Evolutionary conservation across 2,888 invertebrate species (phyloP).

Genomic region (Heteropelma amictum): DNA sequence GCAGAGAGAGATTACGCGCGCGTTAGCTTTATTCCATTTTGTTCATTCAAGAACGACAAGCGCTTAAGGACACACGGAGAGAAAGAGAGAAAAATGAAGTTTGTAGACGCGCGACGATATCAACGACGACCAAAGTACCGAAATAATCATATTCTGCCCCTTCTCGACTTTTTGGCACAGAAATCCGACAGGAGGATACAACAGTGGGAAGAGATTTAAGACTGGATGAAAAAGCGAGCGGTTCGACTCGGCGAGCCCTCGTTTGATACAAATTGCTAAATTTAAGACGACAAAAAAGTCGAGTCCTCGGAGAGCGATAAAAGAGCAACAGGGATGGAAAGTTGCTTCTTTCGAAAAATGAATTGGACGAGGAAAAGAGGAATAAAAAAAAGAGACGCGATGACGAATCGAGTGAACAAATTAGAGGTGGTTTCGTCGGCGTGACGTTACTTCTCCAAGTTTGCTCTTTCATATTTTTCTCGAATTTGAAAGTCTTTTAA

Average conservation of each 20-base stretch:
- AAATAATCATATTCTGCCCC: constrained; percentile 50
- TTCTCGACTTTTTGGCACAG: constrained; percentile 51
- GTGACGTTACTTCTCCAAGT: too few relatives aligned
- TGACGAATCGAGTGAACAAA: too few relatives aligned
- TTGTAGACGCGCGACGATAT: too few relatives aligned
- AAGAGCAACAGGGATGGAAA: too few relatives aligned
- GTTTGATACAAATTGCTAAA: constrained; percentile 17
- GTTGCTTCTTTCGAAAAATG: too few relatives aligned
- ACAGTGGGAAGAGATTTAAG: constrained; percentile 31
- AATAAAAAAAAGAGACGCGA: too few relatives aligned
- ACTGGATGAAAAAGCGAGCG: constrained; percentile 30
- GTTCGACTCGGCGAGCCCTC: constrained; percentile 25
- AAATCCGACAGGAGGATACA: constrained; percentile 13
- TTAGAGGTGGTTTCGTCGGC: too few relatives aligned
- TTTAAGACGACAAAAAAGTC: constrained; percentile 1
- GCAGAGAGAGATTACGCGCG: neutral
- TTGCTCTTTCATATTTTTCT: too few relatives aligned
- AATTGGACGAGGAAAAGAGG: too few relatives aligned
- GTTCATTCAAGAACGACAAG: constrained; percentile 10
- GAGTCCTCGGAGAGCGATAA: neutral
- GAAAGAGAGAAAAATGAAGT: constrained; percentile 41
- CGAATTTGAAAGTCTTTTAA: too few relatives aligned
- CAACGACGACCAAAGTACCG: constrained; percentile 40
- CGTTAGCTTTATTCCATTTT: neutral
- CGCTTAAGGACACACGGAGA: neutral